Percentiles rank a stretch among this genome's conserved stretches.
Evolutionary conservation across 2,888 invertebrate genomes (phyloP).

Genomic region (Matsumyia berberina): DNA sequence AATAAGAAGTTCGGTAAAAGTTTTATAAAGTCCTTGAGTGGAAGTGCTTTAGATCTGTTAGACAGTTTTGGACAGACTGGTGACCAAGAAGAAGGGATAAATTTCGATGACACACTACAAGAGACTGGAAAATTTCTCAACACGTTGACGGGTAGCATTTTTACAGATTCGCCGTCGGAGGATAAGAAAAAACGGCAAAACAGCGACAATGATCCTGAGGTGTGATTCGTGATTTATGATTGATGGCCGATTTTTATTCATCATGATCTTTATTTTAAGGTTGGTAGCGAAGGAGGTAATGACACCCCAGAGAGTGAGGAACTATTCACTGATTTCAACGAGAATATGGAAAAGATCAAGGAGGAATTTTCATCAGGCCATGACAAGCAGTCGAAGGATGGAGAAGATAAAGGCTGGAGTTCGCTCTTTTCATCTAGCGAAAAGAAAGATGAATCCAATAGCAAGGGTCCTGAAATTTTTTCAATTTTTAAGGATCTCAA

Average conservation of each 20-base stretch:
- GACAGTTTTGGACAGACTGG: background rate
- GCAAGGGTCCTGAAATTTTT: no score
- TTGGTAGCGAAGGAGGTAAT: background rate
- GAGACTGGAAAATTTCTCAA: background rate
- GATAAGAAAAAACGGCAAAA: no score
- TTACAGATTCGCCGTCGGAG: background rate
- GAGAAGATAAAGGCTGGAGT: no score
- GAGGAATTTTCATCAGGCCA: background rate
- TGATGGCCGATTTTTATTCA: background rate
- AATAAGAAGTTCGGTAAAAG: background rate
- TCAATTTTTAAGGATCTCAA: background rate
- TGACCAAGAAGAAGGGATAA: background rate
- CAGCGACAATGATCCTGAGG: background rate
- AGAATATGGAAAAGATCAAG: no score
- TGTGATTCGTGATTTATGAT: background rate
- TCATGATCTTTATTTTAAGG: slow-evolving; percentile 1
- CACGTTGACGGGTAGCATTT: background rate
- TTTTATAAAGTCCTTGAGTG: background rate
- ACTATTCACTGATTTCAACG: background rate
- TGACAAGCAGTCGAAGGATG: no score
- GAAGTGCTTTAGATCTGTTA: background rate
- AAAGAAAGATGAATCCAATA: background rate
- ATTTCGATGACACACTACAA: background rate
- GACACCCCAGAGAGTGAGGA: background rate
- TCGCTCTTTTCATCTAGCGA: no score